A percentile compares a stretch with the other conserved stretches of the same genome.
Evolutionary conservation across 2,113 vertebrate species (phyloP).

Genomic region (Craseonycteris thonglongyai): DNA sequence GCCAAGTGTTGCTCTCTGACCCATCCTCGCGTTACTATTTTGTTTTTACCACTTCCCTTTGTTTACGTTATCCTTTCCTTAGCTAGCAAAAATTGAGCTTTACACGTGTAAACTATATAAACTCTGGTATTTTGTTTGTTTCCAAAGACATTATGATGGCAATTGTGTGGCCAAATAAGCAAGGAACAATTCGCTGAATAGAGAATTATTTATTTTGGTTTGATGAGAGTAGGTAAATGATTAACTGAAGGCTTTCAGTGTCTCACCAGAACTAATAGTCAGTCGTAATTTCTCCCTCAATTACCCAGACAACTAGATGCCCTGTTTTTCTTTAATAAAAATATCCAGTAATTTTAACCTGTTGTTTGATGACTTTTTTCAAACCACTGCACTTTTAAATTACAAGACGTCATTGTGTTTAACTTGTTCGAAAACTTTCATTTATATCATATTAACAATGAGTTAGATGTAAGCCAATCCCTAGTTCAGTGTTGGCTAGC

Average conservation of each 20-base stretch:
- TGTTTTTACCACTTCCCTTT: conserved; percentile 23
- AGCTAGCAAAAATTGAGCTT: background rate
- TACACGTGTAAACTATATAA: background rate
- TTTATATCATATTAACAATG: background rate
- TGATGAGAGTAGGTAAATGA: background rate
- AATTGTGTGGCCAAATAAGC: background rate
- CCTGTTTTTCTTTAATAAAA: conserved; percentile 32
- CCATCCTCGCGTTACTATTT: background rate
- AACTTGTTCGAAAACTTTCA: conserved; percentile 11
- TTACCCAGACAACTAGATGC: conserved; percentile 17
- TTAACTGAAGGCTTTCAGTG: conserved; percentile 4
- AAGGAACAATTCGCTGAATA: background rate
- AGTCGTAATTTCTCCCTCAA: conserved; percentile 29
- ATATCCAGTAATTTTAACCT: background rate
- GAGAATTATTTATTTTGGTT: conserved; percentile 19
- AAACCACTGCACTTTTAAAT: background rate
- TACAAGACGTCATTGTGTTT: conserved; percentile 10
- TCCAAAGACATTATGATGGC: background rate
- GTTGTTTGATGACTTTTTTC: conserved; percentile 3
- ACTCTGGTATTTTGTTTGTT: background rate
- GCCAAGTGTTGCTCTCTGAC: background rate
- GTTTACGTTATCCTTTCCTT: background rate
- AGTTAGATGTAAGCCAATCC: conserved; percentile 6
- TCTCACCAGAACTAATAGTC: conserved; percentile 15
- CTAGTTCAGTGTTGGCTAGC: background rate